Evolutionary conservation across 2,113 vertebrate genomes (phyloP), one percentile per base, ranked within the genome.

Genomic region (Ploceus nigricollis): DNA sequence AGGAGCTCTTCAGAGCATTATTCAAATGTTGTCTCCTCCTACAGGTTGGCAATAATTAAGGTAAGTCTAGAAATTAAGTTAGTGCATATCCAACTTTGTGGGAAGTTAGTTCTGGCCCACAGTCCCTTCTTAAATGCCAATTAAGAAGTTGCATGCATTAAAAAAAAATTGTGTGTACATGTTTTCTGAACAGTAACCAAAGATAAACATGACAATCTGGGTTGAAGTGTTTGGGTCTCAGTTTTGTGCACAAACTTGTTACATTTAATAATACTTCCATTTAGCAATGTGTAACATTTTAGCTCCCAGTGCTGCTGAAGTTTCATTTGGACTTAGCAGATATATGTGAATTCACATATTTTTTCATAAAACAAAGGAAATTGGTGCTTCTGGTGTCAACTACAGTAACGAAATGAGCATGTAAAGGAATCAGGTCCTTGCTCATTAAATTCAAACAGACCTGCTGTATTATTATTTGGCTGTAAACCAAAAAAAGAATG

Each of bases 391-490:
- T 88, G 19, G 1, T 91, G 60, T 78, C 79, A 69, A 35, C 42
- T 92, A 42, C n/a, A 82, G 57, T 64, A 94, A 54, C 90, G 7
- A 63, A 78, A 82, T 69, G 16, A 72, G 60, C 30, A 37, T 44
- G 27, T 35, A 68, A 69, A 85, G 45, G 61, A 83, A 93, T 93
- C 77, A 23, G 44, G 88, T 96, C 65, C 48, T 70, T 93, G 76
- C 31, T 66, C 37, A 81, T 93, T 94, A 76, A 94, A 72, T 87
- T 77, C 56, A 79, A 75, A 91, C 68, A 69, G 35, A 91, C 66
- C 51, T 91, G 72, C 72, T 78, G 7, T 94, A 89, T 89, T 96
- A 90, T 90, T 93, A 53, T 95, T 95, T 97, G 96, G 78, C 93
- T 66, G 35, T 88, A 94, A 95, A 95, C 90, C 93, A 94, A 82